These are phyloP conservation scores for Carlito syrichta DNA, from an alignment of 2,113 vertebrate genomes.

Conservation along the genomic window DNA sequence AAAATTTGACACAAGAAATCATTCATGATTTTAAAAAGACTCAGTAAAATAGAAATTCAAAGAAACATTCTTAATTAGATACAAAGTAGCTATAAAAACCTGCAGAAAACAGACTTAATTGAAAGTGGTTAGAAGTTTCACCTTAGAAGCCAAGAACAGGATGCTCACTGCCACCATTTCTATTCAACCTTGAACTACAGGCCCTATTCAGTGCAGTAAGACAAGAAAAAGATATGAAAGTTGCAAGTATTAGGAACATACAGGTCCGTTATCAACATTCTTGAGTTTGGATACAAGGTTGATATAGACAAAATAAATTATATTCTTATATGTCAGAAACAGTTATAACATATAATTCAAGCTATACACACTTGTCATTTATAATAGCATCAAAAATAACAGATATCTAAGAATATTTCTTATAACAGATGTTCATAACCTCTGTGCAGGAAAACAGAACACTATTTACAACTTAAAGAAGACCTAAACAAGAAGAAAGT, in stretches of 20 bases:
- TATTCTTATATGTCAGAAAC: neutral
- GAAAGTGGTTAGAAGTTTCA: neutral
- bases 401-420: neutral
- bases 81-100: neutral
- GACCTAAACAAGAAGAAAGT: neutral
- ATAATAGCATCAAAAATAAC: neutral
- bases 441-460: neutral
- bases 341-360: neutral
- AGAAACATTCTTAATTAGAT: neutral
- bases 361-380: neutral
- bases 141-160: neutral
- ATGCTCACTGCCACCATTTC: neutral
- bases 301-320: neutral
- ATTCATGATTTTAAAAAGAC: neutral
- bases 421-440: neutral
- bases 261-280: neutral
- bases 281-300: neutral
- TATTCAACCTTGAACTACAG: neutral
- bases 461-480: neutral
- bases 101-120: neutral
- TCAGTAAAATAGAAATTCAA: neutral
- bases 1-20: neutral
- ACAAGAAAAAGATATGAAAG: neutral
- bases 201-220: neutral
- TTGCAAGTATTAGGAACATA: neutral